Conservation (phyloP, 2,113 vertebrate genomes). For the Upupa epops region DNA sequence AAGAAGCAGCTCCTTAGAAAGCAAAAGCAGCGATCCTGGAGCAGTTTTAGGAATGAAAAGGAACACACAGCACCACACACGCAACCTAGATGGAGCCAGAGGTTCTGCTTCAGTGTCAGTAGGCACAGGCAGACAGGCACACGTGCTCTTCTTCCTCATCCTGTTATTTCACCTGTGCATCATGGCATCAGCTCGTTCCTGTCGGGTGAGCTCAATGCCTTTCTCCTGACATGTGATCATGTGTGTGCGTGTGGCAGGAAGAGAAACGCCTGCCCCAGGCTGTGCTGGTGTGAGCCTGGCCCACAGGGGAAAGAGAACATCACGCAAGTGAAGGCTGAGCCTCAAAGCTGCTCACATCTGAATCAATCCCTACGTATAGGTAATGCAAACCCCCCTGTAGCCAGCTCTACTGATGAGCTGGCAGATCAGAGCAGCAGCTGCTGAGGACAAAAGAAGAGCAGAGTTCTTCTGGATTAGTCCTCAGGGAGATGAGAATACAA, state of each 20-base stretch:
- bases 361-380: not conserved
- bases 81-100: not conserved
- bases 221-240: not conserved
- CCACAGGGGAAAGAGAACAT: not conserved
- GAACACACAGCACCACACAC: not conserved
- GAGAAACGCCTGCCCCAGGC: not conserved
- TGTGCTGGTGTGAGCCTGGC: not conserved
- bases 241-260: rapidly evolving
- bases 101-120: not conserved
- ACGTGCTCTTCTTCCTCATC: not conserved
- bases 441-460: not conserved
- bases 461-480: not conserved
- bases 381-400: not conserved
- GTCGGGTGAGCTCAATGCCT: rapidly evolving
- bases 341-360: not conserved
- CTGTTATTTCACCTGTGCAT: not conserved
- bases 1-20: not conserved
- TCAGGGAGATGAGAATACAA: not conserved
- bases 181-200: not conserved
- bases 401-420: not conserved
- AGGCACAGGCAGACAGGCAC: not conserved
- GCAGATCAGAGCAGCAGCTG: not conserved
- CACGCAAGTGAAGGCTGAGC: not conserved
- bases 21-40: not conserved
- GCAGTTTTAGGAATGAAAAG: not conserved